Evolutionary conservation across 2,888 invertebrate species (phyloP).

Genomic region (Papilio elwesi): DNA sequence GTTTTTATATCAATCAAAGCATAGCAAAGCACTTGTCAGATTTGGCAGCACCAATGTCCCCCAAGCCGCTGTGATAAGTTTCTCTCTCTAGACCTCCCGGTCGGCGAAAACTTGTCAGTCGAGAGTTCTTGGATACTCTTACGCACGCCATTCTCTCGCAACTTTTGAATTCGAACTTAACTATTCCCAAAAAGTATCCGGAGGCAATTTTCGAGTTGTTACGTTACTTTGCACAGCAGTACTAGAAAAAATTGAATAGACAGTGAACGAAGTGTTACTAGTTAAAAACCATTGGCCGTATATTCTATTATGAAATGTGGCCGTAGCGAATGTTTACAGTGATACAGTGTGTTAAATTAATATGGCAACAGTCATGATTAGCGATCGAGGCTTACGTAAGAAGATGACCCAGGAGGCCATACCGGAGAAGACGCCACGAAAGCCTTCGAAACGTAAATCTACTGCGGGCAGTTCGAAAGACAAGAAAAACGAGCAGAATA

Average conservation of each 20-base stretch:
- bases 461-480: constrained; percentile 73
- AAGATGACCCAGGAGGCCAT: constrained; percentile 80
- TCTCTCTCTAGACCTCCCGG: constrained; percentile 66
- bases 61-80: constrained; percentile 64
- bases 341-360: constrained; percentile 47
- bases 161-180: constrained; percentile 65
- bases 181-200: constrained; percentile 70
- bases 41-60: neutral
- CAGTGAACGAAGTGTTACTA: constrained; percentile 47
- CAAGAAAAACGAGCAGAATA: constrained; percentile 84
- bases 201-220: constrained; percentile 49
- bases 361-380: constrained; percentile 85
- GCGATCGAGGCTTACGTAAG: constrained; percentile 80
- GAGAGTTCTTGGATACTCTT: constrained; percentile 73
- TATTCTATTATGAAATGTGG: constrained; percentile 21
- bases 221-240: constrained; percentile 51
- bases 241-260: constrained; percentile 44
- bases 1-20: no score
- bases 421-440: constrained; percentile 75
- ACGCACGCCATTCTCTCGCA: constrained; percentile 64
- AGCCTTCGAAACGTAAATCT: constrained; percentile 80
- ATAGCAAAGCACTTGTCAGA: neutral
- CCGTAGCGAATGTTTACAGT: constrained; percentile 30
- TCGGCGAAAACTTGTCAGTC: constrained; percentile 72
- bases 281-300: constrained; percentile 36